A percentile compares a stretch with the other conserved stretches of the same genome.
Conservation (phyloP, 2,888 invertebrate species). For the Euzetes globulus region DNA sequence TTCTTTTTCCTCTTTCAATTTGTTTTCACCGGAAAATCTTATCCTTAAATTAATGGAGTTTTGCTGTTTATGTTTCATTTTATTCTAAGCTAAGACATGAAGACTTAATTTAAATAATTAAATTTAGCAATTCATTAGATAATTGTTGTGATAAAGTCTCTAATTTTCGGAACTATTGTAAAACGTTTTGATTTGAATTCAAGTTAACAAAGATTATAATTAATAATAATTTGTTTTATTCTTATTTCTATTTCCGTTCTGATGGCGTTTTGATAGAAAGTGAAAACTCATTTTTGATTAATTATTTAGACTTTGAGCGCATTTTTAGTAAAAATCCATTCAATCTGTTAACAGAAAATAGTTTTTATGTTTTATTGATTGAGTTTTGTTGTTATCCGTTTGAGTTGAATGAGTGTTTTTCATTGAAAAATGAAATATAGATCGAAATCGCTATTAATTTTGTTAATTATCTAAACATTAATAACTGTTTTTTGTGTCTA, state of each 20-base stretch:
- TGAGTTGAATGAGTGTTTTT: background rate
- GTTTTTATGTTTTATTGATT: background rate
- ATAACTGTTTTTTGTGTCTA: background rate
- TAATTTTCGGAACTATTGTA: background rate
- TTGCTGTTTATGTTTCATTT: background rate
- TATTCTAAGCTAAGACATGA: background rate
- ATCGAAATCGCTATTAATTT: background rate
- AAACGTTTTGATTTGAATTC: background rate
- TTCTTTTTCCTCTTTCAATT: background rate
- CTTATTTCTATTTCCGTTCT: background rate
- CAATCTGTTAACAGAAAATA: background rate
- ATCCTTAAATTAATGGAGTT: background rate
- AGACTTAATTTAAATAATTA: background rate
- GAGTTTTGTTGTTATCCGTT: background rate
- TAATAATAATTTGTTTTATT: background rate
- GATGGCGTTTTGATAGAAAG: background rate
- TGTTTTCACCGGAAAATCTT: background rate
- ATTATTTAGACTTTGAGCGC: too few relatives aligned
- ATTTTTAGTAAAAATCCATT: too few relatives aligned
- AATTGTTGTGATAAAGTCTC: background rate
- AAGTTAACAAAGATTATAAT: slow-evolving; percentile 6
- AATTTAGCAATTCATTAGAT: background rate
- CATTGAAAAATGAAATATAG: background rate
- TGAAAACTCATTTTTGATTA: too few relatives aligned
- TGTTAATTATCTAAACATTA: background rate